These are phyloP conservation scores for Himalopsyche kuldschensis DNA, from an alignment of 2,888 invertebrate species.

Conservation along the genomic window DNA sequence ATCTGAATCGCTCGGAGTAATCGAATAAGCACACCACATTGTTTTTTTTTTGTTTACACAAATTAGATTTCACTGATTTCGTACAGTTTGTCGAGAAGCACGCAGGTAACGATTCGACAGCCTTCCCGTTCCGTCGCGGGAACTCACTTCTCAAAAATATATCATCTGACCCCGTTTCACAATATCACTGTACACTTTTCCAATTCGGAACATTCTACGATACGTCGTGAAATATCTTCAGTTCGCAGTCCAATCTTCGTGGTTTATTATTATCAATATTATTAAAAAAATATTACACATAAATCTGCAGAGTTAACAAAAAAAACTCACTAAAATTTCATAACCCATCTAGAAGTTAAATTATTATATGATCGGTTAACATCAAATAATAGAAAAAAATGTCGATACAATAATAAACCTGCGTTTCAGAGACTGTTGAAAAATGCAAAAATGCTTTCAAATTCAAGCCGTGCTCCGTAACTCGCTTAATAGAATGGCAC, in stretches of 20 bases:
- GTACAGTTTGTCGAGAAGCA: not conserved
- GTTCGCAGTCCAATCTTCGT: constrained; percentile 18
- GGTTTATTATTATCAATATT: constrained; percentile 19
- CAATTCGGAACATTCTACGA: constrained; percentile 10
- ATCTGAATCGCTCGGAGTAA: not conserved
- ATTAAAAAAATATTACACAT: constrained; percentile 33
- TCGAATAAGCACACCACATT: not conserved
- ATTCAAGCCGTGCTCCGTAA: not conserved
- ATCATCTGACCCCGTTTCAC: constrained; percentile 3
- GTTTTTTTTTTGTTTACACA: not conserved
- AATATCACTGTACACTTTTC: constrained; percentile 26
- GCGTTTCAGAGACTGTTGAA: not conserved
- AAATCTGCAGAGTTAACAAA: constrained; percentile 27
- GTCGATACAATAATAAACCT: constrained; percentile 6
- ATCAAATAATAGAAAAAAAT: constrained; percentile 4
- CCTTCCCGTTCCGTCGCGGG: not conserved
- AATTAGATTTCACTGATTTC: too few species aligned
- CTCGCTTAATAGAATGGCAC: not conserved
- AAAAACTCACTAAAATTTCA: constrained; percentile 28
- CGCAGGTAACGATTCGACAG: not conserved
- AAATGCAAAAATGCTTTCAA: not conserved
- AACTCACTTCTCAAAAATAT: not conserved
- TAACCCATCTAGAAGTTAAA: constrained; percentile 31
- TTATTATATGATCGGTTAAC: constrained; percentile 3
- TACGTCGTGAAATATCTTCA: constrained; percentile 16